Evolutionary conservation across 2,888 invertebrate species (phyloP).

Genomic region (Eumerus sabulonum): DNA sequence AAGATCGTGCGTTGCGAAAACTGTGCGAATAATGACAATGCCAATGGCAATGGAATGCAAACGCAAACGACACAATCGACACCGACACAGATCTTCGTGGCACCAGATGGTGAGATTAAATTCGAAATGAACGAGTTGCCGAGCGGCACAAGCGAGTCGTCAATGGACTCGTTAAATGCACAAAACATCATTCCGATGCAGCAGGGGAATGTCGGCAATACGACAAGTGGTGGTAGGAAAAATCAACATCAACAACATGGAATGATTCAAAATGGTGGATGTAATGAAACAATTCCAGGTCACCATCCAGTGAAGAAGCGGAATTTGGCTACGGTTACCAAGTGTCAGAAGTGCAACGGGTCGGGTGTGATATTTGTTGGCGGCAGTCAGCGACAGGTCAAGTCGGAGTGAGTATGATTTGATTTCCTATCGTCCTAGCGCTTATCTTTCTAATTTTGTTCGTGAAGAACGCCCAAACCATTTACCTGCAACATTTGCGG

Average conservation of each 20-base stretch:
- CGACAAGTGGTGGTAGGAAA: constrained; percentile 59
- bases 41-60: constrained; percentile 70
- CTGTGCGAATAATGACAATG: constrained; percentile 82
- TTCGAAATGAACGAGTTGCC: constrained; percentile 81
- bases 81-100: constrained; percentile 83
- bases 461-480: constrained; percentile 85
- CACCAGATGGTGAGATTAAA: constrained; percentile 83
- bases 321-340: constrained; percentile 88
- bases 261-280: constrained; percentile 41
- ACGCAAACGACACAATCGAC: constrained; percentile 75
- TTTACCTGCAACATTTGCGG: constrained; percentile 94
- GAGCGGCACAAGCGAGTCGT: constrained; percentile 73
- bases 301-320: constrained; percentile 91
- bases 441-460: background rate
- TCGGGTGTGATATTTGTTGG: constrained; percentile 86
- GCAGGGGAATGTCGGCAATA: constrained; percentile 44
- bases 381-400: constrained; percentile 71
- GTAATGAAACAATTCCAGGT: constrained; percentile 74
- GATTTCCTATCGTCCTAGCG: background rate
- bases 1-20: constrained; percentile 83
- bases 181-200: constrained; percentile 80
- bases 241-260: constrained; percentile 49
- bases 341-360: constrained; percentile 93
- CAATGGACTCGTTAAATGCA: constrained; percentile 77
- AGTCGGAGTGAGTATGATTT: constrained; percentile 76